These are phyloP conservation scores for Drosophila silvestris DNA, from an alignment of 2,888 invertebrate genomes.

Conservation along the genomic window DNA sequence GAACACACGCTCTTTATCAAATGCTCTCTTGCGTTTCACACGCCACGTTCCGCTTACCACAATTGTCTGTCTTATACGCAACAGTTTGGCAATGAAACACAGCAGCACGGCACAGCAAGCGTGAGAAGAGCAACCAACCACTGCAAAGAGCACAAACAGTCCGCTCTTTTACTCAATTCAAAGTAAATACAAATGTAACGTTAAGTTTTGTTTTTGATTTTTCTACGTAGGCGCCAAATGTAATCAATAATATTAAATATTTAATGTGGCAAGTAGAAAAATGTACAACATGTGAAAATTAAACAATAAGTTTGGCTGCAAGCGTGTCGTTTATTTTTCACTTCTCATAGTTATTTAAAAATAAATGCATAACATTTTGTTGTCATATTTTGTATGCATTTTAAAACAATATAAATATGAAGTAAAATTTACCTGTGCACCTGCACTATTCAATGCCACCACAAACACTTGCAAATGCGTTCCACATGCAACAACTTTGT, in stretches of 20 bases:
- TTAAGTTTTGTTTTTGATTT: constrained; percentile 62
- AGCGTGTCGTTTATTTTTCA: accelerated
- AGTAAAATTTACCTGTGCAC: constrained; percentile 39
- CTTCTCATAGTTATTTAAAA: background rate
- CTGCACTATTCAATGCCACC: constrained; percentile 21
- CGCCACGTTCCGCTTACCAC: constrained; percentile 40
- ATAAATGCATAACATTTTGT: background rate
- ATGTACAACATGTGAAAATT: background rate
- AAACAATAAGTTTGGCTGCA: background rate
- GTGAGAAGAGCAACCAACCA: constrained; percentile 10
- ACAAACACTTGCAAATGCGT: constrained; percentile 17
- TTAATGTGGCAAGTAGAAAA: constrained; percentile 77
- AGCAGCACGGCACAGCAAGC: background rate
- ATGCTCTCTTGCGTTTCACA: constrained; percentile 24
- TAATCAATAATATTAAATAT: constrained; percentile 85
- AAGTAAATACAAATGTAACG: constrained; percentile 77
- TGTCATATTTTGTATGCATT: background rate
- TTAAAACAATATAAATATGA: constrained; percentile 14
- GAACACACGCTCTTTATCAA: constrained; percentile 1
- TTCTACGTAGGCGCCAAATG: constrained; percentile 61
- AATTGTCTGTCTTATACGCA: constrained; percentile 71
- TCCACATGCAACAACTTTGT: constrained; percentile 54
- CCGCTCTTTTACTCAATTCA: constrained; percentile 24
- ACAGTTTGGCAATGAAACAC: constrained; percentile 44
- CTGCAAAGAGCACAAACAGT: constrained; percentile 23